Evolutionary conservation across 2,113 vertebrate genomes (phyloP).

Genomic region (Aegotheles bennettii): DNA sequence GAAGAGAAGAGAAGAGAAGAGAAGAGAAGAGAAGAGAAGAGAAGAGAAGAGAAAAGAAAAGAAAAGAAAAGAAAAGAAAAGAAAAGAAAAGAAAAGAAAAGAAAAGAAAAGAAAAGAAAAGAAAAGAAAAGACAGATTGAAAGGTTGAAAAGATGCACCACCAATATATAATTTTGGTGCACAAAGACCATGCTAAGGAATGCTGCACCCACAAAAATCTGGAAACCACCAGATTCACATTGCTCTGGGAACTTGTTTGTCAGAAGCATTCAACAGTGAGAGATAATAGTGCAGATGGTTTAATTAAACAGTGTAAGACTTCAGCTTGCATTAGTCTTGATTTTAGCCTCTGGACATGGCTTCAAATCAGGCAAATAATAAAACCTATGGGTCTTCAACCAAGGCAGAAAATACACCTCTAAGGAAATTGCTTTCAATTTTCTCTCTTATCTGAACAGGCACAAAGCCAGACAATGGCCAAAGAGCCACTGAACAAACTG

Average conservation of each 20-base stretch:
- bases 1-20: too few relatives aligned
- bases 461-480: neutral
- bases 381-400: neutral
- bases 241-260: slow-evolving; percentile 5
- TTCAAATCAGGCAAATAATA: slow-evolving; percentile 26
- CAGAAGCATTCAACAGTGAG: neutral
- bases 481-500: neutral
- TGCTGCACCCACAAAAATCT: neutral
- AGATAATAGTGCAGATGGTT: slow-evolving; percentile 12
- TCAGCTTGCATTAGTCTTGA: slow-evolving; percentile 43
- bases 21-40: too few relatives aligned
- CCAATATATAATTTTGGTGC: neutral
- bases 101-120: neutral
- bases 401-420: neutral
- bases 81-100: too few relatives aligned
- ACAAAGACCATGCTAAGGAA: neutral
- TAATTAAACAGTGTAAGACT: slow-evolving; percentile 17
- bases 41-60: neutral
- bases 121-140: neutral
- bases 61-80: too few relatives aligned
- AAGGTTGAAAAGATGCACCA: neutral
- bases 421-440: slow-evolving; percentile 11
- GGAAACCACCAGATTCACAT: neutral
- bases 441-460: neutral
- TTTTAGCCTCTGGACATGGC: slow-evolving; percentile 42